Evolutionary conservation across 92 coral and sea anemone genomes (phyloP).

Genomic region (Siderastrea siderea): DNA sequence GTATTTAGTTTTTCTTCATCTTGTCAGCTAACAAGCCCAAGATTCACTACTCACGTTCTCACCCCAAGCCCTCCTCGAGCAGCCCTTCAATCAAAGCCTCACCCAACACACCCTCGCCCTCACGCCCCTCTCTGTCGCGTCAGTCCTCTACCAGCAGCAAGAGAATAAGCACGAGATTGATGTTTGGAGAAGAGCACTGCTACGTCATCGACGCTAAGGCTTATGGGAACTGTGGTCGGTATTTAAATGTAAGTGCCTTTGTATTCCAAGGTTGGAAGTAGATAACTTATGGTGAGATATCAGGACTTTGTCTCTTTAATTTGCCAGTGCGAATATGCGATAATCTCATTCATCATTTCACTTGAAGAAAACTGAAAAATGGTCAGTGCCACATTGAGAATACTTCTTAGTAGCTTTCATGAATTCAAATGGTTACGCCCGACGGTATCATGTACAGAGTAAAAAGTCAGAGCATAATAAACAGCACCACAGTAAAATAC

Average conservation of each 20-base stretch:
- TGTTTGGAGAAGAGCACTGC: conserved; percentile 96
- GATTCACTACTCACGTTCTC: conserved; percentile 45
- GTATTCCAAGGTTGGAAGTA: neutral
- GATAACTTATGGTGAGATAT: no score
- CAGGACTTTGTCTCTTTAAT: no score
- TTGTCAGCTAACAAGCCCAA: conserved; percentile 33
- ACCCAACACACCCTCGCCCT: conserved; percentile 50
- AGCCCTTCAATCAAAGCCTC: conserved; percentile 40
- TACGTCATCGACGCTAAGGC: conserved; percentile 99
- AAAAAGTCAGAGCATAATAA: neutral
- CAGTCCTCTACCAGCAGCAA: conserved; percentile 78
- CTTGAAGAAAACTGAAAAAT: neutral
- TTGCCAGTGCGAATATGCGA: no score
- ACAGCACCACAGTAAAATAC: no score
- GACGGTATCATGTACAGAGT: neutral
- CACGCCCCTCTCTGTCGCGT: conserved; percentile 67
- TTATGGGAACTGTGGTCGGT: conserved; percentile 99
- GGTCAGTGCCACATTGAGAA: neutral
- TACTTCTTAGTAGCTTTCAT: no score
- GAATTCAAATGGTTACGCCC: no score
- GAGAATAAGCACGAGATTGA: conserved; percentile 85
- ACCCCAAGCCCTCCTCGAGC: conserved; percentile 31
- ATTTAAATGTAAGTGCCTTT: conserved; percentile 82
- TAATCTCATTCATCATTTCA: no score
- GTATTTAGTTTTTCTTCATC: neutral